Conservation (phyloP, 2,113 vertebrate species). For the Lepus europaeus region DNA sequence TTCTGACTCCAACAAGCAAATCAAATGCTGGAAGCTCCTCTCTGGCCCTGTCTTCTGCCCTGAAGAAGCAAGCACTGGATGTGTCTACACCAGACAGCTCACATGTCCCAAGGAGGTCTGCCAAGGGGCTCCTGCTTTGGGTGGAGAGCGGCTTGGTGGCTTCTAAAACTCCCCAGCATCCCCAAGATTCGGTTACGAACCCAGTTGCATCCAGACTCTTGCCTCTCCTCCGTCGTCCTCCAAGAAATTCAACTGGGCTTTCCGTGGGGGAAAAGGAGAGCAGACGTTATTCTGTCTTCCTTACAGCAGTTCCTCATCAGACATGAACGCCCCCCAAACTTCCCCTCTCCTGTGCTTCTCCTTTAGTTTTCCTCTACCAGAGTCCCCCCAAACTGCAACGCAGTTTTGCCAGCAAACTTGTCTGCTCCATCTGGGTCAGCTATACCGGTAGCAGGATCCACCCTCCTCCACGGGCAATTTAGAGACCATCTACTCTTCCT, state of each 20-base stretch:
- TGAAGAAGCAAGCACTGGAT: not conserved
- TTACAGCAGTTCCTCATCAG: not conserved
- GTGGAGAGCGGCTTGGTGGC: not conserved
- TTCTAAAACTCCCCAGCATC: not conserved
- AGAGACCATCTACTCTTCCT: not conserved
- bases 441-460: too few relatives aligned
- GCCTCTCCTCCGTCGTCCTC: not conserved
- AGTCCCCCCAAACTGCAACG: not conserved
- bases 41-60: not conserved
- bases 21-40: not conserved
- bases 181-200: not conserved
- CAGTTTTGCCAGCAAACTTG: not conserved
- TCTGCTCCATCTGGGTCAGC: too few relatives aligned
- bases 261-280: too few relatives aligned
- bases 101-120: not conserved
- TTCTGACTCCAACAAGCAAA: not conserved
- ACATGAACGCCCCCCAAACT: not conserved
- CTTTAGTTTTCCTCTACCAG: not conserved
- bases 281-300: rapidly evolving
- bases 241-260: not conserved
- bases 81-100: not conserved
- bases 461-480: not conserved
- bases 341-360: not conserved
- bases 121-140: not conserved
- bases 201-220: not conserved